Evolutionary conservation across 2,113 vertebrate species (phyloP).

Genomic region (Tragelaphus imberbis): DNA sequence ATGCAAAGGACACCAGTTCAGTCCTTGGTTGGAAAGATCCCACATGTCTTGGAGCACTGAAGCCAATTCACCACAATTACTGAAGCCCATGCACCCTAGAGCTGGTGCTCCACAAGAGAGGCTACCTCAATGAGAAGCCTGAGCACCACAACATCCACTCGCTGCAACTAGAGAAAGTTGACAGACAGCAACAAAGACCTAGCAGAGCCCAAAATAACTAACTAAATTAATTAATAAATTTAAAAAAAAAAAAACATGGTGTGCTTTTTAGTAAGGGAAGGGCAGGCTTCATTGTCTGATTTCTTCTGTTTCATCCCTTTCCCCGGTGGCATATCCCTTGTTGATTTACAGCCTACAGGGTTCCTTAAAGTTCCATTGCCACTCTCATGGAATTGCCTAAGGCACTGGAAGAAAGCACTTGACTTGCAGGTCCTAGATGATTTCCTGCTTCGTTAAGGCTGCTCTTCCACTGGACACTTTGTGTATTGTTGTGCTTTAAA

Average conservation of each 20-base stretch:
- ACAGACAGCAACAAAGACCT: background rate
- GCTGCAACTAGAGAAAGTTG: background rate
- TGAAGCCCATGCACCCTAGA: background rate
- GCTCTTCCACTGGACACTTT: conserved; percentile 70
- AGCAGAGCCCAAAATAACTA: background rate
- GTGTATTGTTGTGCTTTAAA: conserved; percentile 18
- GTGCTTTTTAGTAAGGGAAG: background rate
- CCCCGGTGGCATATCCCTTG: conserved; percentile 63
- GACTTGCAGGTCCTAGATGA: conserved; percentile 63
- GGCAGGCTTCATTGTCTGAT: background rate
- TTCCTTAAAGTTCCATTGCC: conserved; percentile 75
- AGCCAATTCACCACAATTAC: background rate
- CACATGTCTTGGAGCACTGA: background rate
- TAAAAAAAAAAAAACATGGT: accelerated
- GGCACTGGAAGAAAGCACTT: conserved; percentile 75
- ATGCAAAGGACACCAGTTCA: background rate
- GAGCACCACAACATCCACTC: background rate
- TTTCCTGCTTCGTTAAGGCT: conserved; percentile 77
- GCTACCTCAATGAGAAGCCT: background rate
- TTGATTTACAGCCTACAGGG: conserved; percentile 77
- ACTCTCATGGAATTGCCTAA: conserved; percentile 75
- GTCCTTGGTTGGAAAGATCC: background rate
- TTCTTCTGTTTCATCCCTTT: background rate
- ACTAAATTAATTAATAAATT: background rate
- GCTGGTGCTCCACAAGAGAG: background rate